Base-by-base conservation (phyloP, 1,140 invertebrate species). In the Bathynomus jamesi region DNA sequence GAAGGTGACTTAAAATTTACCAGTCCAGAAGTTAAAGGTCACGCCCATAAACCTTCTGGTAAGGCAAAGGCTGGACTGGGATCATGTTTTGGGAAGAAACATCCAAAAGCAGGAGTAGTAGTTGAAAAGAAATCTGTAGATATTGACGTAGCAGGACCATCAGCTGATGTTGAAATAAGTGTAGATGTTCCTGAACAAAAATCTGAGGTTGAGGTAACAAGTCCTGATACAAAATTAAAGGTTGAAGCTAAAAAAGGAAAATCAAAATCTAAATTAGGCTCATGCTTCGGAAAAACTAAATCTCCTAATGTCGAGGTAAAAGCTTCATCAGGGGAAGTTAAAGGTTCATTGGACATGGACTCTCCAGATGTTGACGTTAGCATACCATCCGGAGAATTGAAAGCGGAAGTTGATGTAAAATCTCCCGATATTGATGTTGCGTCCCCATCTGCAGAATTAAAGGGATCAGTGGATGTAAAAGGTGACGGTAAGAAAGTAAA, bases 21-120 rank as follows among this genome's bases (percentile, higher is more conserved):
- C 10, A 46, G n/a, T 28, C 64, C 72, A 61, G 60, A 28, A 62
- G 53, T 27, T 27, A 70, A 70, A 27, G 65, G 27, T 67, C 64
- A 67, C 28, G 27, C 67, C 24, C 46, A n/a, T 1, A 53, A 53
- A 5, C 40, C 40, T 17, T 2, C 40, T 53, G 21, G 21, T 3
- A 74, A 74, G 63, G 60, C 69, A n/a, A 74, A 70, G 17, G n/a
- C 71, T 24, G 68, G 68, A 68, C 29, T 73, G n/a, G 71, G 71
- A 53, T 73, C 72, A 5, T 70, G 69, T 27, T 70, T 70, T 27
- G 69, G 69, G 7, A 24, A 30, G 30, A 65, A 67, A 25, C n/a
- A n/a, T n/a, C 17, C 67, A n/a, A 46, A 63, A 8, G 28, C 40
- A n/a, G 68, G 70, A 28, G 68, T 64, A 5, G 67, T 64, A 62